A percentile compares a stretch with the other conserved stretches of the same genome.
These are phyloP conservation scores for Drosophila koepferae DNA, from an alignment of 2,888 invertebrate species.

Conservation along the genomic window DNA sequence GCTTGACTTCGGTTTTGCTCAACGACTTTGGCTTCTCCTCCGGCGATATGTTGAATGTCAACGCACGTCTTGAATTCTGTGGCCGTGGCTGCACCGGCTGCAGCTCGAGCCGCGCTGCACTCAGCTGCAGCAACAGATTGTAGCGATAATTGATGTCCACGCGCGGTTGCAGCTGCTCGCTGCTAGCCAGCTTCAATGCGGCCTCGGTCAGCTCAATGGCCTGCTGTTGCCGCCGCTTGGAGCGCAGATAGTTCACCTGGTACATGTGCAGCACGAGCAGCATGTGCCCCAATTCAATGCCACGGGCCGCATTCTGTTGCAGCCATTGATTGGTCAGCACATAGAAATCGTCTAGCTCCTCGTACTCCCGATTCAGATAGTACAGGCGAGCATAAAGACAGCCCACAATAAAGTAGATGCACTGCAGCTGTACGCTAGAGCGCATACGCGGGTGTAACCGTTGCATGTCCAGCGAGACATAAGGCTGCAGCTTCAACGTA, in stretches of 20 bases:
- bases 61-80: constrained; percentile 53
- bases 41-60: constrained; percentile 66
- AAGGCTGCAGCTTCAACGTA: constrained; percentile 55
- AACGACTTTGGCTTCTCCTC: constrained; percentile 29
- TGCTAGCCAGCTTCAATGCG: constrained; percentile 38
- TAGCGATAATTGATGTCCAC: constrained; percentile 68
- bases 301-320: constrained; percentile 26
- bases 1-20: constrained; percentile 1
- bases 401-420: constrained; percentile 76
- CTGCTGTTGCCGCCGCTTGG: constrained; percentile 52
- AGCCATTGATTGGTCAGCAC: constrained; percentile 65
- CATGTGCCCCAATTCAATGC: constrained; percentile 43
- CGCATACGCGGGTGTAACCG: constrained; percentile 33
- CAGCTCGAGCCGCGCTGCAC: constrained; percentile 52
- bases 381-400: constrained; percentile 78
- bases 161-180: constrained; percentile 15
- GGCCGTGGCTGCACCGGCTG: constrained; percentile 13
- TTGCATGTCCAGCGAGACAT: constrained; percentile 32
- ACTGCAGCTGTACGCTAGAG: constrained; percentile 63
- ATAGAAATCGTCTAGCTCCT: constrained; percentile 75
- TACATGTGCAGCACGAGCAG: constrained; percentile 67
- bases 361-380: constrained; percentile 74
- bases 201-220: constrained; percentile 58
- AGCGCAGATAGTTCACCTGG: constrained; percentile 78
- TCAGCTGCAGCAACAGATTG: constrained; percentile 72